A percentile compares a stretch with the other conserved stretches of the same genome.
Evolutionary conservation across 2,113 vertebrate genomes (phyloP).

Genomic region (Enhydra lutris): DNA sequence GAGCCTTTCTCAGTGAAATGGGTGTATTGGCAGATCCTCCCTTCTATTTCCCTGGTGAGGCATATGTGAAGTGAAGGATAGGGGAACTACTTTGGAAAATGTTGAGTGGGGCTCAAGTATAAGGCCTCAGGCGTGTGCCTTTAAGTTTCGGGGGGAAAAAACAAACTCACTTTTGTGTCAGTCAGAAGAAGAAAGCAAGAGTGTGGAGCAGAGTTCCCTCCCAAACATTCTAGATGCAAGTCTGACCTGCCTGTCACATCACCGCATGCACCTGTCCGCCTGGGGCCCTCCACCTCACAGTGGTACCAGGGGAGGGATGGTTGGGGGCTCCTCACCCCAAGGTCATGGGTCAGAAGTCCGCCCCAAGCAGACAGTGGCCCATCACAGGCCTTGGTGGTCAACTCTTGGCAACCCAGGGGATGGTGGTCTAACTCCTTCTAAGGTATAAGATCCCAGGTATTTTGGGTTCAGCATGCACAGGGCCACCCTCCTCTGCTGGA

Average conservation of each 20-base stretch:
- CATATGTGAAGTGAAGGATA: neutral
- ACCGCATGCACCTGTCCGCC: neutral
- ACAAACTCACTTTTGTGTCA: neutral
- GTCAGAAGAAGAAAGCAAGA: neutral
- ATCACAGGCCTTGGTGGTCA: neutral
- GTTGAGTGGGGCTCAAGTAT: neutral
- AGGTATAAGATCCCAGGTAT: neutral
- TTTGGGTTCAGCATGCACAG: neutral
- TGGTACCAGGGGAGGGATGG: neutral
- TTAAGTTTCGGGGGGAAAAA: neutral
- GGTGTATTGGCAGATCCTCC: neutral
- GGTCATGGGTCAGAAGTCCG: neutral
- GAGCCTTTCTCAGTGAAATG: neutral
- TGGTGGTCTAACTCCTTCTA: neutral
- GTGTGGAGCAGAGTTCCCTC: neutral
- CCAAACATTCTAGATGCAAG: neutral
- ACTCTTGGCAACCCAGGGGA: neutral
- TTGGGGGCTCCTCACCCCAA: neutral
- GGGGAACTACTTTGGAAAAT: neutral
- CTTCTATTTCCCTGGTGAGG: neutral
- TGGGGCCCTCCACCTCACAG: too few species aligned
- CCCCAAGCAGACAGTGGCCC: too few species aligned
- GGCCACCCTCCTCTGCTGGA: neutral
- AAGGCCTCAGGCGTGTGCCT: neutral
- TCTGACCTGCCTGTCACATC: neutral